A percentile compares a stretch with the other conserved stretches of the same genome.
Conservation (phyloP, 2,113 vertebrate species). For the Proteles cristata region DNA sequence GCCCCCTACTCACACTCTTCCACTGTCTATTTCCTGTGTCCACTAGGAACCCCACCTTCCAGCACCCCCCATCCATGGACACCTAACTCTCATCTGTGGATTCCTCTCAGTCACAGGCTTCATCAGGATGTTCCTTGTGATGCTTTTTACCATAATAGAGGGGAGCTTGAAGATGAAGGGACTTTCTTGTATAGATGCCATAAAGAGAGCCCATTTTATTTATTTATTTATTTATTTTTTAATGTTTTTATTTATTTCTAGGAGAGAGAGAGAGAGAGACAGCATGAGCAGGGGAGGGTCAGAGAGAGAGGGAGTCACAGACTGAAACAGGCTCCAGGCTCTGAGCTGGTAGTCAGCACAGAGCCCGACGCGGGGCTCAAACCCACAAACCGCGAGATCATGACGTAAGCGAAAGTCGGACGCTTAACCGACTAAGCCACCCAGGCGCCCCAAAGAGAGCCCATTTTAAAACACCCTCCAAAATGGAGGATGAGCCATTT, state of each 20-base stretch:
- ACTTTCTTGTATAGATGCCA: not conserved
- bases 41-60: not conserved
- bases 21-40: rapidly evolving
- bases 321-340: no score
- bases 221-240: no score
- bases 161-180: not conserved
- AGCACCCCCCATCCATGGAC: not conserved
- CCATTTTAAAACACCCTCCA: not conserved
- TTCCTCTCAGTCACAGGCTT: not conserved
- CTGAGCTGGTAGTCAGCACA: no score
- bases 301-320: no score
- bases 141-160: not conserved
- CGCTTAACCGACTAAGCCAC: no score
- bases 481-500: not conserved
- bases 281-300: no score
- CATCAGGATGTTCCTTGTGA: not conserved
- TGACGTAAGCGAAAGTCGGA: no score
- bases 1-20: not conserved
- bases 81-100: not conserved
- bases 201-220: not conserved
- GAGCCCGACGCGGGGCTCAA: no score
- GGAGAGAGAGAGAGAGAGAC: no score
- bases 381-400: no score
- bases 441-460: no score
- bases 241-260: no score